phyloP scores from a whole-genome alignment of 2,888 invertebrate genomes.

The Zaprionus obscuricornis region DNA sequence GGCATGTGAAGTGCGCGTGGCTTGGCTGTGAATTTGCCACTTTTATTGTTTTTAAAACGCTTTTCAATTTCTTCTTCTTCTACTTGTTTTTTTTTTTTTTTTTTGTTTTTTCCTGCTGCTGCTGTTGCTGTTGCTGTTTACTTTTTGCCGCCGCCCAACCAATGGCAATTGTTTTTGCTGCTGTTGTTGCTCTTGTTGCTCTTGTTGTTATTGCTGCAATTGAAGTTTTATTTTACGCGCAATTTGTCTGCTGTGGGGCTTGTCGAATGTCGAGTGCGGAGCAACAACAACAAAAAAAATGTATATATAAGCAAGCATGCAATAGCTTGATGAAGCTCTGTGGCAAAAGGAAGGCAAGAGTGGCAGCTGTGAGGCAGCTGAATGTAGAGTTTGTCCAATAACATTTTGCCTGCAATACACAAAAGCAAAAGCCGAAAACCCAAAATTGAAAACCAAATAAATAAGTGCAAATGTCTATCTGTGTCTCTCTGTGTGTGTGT shows the following conservation, averaged over 20 bases:
- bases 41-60: constrained; percentile 76
- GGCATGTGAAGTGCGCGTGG: constrained; percentile 6
- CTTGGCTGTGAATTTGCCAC: constrained; percentile 64
- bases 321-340: too few species aligned
- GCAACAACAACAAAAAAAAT: too few species aligned
- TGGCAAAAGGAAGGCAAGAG: neutral
- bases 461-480: constrained; percentile 37
- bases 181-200: neutral
- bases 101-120: neutral
- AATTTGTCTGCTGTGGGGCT: constrained; percentile 58
- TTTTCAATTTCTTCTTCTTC: constrained; percentile 61
- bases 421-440: constrained; percentile 48
- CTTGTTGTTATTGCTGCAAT: constrained; percentile 58
- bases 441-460: constrained; percentile 58
- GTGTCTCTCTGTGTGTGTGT: neutral
- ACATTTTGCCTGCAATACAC: constrained; percentile 43
- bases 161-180: constrained; percentile 6
- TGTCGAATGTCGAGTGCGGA: too few species aligned
- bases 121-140: neutral
- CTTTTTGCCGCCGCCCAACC: too few species aligned
- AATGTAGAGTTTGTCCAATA: constrained; percentile 37
- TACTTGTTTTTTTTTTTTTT: constrained; percentile 19
- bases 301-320: too few species aligned
- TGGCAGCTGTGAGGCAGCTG: too few species aligned
- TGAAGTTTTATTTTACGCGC: constrained; percentile 74